Evolutionary conservation across 2,113 vertebrate genomes (phyloP).

Genomic region (Chionomys nivalis): DNA sequence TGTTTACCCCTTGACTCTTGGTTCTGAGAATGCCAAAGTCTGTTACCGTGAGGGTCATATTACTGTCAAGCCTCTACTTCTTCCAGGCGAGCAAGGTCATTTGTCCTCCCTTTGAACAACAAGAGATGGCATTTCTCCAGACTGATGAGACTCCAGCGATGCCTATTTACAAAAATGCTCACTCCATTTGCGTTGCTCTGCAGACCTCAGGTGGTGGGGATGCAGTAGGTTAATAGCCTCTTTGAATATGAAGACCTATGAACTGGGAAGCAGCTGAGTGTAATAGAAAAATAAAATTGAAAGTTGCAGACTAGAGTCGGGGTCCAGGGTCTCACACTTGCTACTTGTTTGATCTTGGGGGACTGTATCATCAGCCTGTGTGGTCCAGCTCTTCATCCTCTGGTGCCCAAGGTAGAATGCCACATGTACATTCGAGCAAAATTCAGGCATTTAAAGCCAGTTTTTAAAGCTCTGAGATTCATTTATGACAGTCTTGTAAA

Average conservation of each 20-base stretch:
- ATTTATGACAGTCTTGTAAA: neutral
- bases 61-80: neutral
- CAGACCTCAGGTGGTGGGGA: constrained; percentile 44
- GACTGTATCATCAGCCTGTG: neutral
- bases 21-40: neutral
- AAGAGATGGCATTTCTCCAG: neutral
- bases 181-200: constrained; percentile 16
- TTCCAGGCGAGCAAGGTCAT: neutral
- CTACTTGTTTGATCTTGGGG: neutral
- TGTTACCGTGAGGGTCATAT: fast-evolving
- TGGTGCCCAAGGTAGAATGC: neutral
- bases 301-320: neutral
- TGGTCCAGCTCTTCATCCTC: fast-evolving
- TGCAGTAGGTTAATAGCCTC: constrained; percentile 51
- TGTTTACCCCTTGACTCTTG: neutral
- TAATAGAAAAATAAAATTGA: constrained; percentile 55
- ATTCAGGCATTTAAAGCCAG: neutral
- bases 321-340: neutral
- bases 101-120: constrained; percentile 9
- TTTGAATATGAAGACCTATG: constrained; percentile 52
- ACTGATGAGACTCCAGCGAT: fast-evolving
- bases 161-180: constrained; percentile 10
- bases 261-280: constrained; percentile 48
- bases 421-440: neutral
- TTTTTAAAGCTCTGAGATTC: neutral